Evolutionary conservation across 2,888 invertebrate genomes (phyloP).

Genomic region (Labia minor): DNA sequence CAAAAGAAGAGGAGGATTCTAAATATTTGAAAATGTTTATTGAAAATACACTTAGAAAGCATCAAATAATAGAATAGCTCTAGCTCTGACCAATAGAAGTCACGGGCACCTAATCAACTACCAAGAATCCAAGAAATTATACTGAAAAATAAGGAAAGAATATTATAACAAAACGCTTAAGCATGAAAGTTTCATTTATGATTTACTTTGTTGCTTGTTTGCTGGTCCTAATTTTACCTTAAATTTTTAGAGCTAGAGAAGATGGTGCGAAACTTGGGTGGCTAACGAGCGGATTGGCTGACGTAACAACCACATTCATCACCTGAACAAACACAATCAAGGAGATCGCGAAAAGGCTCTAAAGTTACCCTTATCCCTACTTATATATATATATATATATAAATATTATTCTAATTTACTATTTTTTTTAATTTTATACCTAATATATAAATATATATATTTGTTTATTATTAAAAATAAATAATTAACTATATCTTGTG

Average conservation of each 20-base stretch:
- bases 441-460: no score
- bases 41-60: background rate
- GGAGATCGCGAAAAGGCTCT: slow-evolving; percentile 6
- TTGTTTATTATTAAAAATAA: no score
- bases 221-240: slow-evolving; percentile 7
- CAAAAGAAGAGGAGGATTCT: background rate
- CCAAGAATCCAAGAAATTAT: background rate
- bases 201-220: slow-evolving; percentile 1
- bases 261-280: slow-evolving; percentile 13
- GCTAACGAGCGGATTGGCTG: slow-evolving; percentile 13
- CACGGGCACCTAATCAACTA: slow-evolving; percentile 6
- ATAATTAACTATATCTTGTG: no score
- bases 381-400: no score
- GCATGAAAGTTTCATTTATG: slow-evolving; percentile 4
- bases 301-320: background rate
- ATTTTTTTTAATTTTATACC: no score
- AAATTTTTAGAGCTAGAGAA: slow-evolving; percentile 13
- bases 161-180: slow-evolving; percentile 7
- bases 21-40: background rate
- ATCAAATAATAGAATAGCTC: background rate
- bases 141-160: background rate
- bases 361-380: no score
- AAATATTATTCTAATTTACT: no score
- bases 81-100: background rate
- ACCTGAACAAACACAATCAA: slow-evolving; percentile 13